Evolutionary conservation across 2,113 vertebrate species (phyloP).

Genomic region (Mus spicilegus): DNA sequence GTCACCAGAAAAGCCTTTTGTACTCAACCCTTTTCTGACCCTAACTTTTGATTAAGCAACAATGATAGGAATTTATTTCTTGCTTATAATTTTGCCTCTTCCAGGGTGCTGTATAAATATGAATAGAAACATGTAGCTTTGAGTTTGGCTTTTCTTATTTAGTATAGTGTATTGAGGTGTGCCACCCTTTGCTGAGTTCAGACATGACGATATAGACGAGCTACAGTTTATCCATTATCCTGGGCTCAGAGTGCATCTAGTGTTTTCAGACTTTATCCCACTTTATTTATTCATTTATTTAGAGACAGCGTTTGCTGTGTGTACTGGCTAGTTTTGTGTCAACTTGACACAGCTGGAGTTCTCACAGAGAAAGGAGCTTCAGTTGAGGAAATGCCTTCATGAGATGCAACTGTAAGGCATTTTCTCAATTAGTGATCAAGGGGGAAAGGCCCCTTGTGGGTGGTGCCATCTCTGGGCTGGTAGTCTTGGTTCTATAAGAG

Average conservation of each 20-base stretch:
- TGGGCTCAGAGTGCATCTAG: background rate
- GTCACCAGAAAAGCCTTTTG: background rate
- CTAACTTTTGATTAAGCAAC: background rate
- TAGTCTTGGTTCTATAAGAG: too few species aligned
- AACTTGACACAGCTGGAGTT: too few species aligned
- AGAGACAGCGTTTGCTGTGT: background rate
- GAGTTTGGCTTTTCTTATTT: background rate
- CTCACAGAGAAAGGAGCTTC: too few species aligned
- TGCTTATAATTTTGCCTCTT: conserved; percentile 30
- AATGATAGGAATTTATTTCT: background rate
- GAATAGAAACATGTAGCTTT: conserved; percentile 1
- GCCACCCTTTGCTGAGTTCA: background rate
- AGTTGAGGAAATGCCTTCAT: too few species aligned
- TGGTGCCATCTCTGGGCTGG: too few species aligned
- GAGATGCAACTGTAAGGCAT: too few species aligned
- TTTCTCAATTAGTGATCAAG: too few species aligned
- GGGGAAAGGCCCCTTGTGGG: too few species aligned
- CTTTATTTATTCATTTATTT: background rate
- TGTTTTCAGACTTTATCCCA: conserved; percentile 26
- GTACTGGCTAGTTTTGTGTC: too few species aligned
- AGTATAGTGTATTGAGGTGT: conserved; percentile 11
- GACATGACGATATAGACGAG: background rate
- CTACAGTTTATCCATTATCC: conserved; percentile 31
- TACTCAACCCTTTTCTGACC: background rate
- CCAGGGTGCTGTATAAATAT: background rate